These are phyloP conservation scores for Entomyzon cyanotis DNA, from an alignment of 2,113 vertebrate genomes.

Conservation along the genomic window DNA sequence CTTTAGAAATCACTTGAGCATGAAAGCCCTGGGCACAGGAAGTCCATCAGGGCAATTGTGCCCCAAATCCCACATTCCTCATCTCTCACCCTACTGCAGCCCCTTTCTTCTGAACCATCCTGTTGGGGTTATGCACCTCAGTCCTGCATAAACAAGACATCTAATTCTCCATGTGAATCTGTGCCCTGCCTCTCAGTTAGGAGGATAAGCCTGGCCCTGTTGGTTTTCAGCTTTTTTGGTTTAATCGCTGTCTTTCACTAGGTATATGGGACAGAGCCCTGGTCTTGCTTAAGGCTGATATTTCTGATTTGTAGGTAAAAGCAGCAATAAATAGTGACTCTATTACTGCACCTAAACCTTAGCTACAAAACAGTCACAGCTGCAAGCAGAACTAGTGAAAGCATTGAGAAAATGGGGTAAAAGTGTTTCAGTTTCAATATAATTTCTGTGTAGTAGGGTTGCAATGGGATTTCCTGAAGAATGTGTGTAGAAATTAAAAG, in stretches of 20 bases:
- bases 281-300: neutral
- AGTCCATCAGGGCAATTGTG: neutral
- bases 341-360: neutral
- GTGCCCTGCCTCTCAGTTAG: neutral
- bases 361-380: neutral
- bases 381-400: neutral
- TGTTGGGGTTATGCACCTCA: neutral
- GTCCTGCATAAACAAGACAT: neutral
- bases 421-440: neutral
- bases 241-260: neutral
- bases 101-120: neutral
- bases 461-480: neutral
- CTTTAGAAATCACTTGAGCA: constrained; percentile 37
- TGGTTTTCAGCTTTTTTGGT: neutral
- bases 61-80: neutral
- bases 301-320: neutral
- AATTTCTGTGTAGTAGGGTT: neutral
- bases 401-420: neutral
- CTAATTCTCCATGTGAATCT: neutral
- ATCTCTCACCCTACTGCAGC: neutral
- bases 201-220: neutral
- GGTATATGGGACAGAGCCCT: neutral
- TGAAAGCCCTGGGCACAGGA: constrained; percentile 18
- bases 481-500: neutral
- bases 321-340: neutral